Percentiles rank a stretch among this genome's conserved stretches.
These are phyloP conservation scores for Macaria liturata DNA, from an alignment of 2,888 invertebrate genomes.

Conservation along the genomic window DNA sequence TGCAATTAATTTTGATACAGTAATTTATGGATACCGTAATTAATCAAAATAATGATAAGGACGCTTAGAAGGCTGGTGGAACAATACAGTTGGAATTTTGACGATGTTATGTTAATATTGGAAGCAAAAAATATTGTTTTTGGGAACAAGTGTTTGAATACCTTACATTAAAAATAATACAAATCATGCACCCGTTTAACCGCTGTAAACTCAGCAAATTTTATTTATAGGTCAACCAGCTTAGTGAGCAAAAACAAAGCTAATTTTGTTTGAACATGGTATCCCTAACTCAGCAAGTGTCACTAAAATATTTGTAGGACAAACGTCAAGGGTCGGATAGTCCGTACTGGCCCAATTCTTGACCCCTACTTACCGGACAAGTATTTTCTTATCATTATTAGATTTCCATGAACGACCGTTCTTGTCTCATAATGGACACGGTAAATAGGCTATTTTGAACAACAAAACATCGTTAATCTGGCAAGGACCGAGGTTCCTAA, in stretches of 20 bases:
- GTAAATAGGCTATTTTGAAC: too few relatives aligned
- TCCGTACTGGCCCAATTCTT: constrained; percentile 42
- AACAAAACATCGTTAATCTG: too few relatives aligned
- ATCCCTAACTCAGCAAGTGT: constrained; percentile 35
- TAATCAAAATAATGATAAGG: constrained; percentile 4
- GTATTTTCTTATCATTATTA: constrained; percentile 32
- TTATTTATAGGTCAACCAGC: constrained; percentile 11
- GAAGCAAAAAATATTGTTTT: too few relatives aligned
- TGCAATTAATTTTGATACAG: constrained; percentile 19
- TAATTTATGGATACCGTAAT: constrained; percentile 14
- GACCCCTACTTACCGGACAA: constrained; percentile 33
- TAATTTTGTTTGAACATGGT: constrained; percentile 22
- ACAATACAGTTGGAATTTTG: too few relatives aligned
- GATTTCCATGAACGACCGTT: constrained; percentile 27
- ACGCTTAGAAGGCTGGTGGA: constrained; percentile 8
- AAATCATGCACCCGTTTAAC: neutral
- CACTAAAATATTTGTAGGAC: constrained; percentile 57
- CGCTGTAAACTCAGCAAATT: constrained; percentile 7
- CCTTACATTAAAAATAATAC: too few relatives aligned
- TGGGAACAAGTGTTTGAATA: too few relatives aligned
- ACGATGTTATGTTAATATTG: too few relatives aligned
- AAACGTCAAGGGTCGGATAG: constrained; percentile 49
- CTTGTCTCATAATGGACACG: constrained; percentile 26
- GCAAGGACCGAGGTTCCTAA: too few relatives aligned
- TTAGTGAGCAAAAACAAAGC: constrained; percentile 18